Percentiles rank a stretch among this genome's conserved stretches.
Conservation (phyloP, 2,888 invertebrate genomes). For the Ormyrus rosae region DNA sequence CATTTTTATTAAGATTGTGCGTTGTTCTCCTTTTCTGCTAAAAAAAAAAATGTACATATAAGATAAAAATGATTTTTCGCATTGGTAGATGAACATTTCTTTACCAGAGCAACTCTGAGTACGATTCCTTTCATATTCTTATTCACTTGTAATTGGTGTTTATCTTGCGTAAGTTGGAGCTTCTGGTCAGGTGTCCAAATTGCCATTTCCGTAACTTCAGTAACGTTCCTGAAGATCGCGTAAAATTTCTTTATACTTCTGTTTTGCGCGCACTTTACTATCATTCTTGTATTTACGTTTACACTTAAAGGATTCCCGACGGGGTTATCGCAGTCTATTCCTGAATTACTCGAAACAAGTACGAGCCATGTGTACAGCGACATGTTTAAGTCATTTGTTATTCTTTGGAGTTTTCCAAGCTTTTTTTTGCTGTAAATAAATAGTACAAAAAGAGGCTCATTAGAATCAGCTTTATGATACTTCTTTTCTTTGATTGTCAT, state of each 20-base stretch:
- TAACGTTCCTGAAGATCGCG: neutral
- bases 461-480: neutral
- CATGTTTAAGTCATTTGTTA: neutral
- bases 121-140: constrained; percentile 13
- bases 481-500: neutral
- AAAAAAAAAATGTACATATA: neutral
- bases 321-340: constrained; percentile 1
- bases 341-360: neutral
- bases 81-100: neutral
- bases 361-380: constrained; percentile 16
- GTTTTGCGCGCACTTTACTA: constrained; percentile 6
- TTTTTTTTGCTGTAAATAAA: neutral
- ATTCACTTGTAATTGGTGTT: neutral
- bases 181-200: neutral
- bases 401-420: neutral
- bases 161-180: neutral
- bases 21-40: no score
- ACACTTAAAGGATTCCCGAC: constrained; percentile 12
- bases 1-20: neutral
- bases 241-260: neutral
- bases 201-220: constrained; percentile 5
- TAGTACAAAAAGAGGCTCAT: neutral
- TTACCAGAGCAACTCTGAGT: neutral
- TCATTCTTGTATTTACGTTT: constrained; percentile 6
- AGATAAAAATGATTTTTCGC: neutral